A percentile compares a stretch with the other conserved stretches of the same genome.
Evolutionary conservation across 64 coral and sea anemone genomes (phyloP).

Genomic region (Actinia tenebrosa): DNA sequence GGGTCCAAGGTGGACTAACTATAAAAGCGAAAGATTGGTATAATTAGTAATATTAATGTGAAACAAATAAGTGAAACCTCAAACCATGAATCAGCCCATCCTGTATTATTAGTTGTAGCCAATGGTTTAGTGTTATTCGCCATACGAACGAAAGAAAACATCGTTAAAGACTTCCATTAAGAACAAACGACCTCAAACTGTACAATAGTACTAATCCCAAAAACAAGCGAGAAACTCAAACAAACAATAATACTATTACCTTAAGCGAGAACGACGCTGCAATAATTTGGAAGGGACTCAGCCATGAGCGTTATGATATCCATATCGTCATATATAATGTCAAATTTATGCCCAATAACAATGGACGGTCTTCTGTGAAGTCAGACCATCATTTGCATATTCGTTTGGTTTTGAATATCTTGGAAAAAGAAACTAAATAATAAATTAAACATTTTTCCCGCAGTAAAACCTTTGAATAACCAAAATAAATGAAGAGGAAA

Average conservation of each 20-base stretch:
- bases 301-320: not conserved
- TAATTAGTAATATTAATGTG: not conserved
- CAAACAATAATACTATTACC: not conserved
- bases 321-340: slow-evolving; percentile 8
- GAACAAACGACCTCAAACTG: not conserved
- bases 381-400: not conserved
- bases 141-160: not conserved
- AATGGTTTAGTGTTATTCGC: not conserved
- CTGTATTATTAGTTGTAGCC: not conserved
- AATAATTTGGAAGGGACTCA: not conserved
- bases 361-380: not conserved
- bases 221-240: not conserved
- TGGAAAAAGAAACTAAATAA: not conserved
- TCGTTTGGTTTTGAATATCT: not conserved
- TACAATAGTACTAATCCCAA: not conserved
- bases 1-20: not conserved
- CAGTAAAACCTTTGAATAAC: not conserved
- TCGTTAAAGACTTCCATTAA: not conserved
- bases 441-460: not conserved
- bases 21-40: not conserved
- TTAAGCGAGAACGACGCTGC: not conserved
- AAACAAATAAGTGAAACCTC: not conserved
- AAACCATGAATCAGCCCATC: not conserved
- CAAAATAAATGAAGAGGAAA: not conserved
- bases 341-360: not conserved